Evolutionary conservation across 2,113 vertebrate genomes (phyloP), one percentile per base, ranked within the genome.

Genomic region (Patagioenas fasciata): DNA sequence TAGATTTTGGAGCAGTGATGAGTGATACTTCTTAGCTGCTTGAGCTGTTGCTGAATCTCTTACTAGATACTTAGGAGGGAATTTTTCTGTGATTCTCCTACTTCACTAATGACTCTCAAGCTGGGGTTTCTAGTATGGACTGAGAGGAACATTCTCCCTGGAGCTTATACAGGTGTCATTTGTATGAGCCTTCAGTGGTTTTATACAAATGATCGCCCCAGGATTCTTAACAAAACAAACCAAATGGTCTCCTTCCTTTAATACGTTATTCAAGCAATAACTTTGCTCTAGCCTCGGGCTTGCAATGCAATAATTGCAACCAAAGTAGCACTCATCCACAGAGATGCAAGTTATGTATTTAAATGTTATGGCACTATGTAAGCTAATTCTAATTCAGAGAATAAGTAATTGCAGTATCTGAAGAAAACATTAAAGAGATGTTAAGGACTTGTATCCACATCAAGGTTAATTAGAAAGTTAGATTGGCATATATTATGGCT

Each of bases 1-100:
- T 82, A 80, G 89, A 95, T 97, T 97, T 89, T 94, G 85, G 50
- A 89, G 75, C 93, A 92, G 96, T 83, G 97, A 96, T 95, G 97
- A 97, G 91, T 97, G 97, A 97, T 78, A 75, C 58, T 94, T 93
- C 86, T 91, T 95, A 94, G 96, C 97, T 97, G 97, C 85, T 96
- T 67, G 62, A 82, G 80, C 88, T 77, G 62, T 58, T 65, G 50
- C 88, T 31, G 74, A 50, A 25, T 57, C 88, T 79, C 85, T 15
- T 44, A 24, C 13, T 51, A 66, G 61, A 69, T 34, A 18, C 23
- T 75, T 42, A 70, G 48, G 42, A 81, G 80, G 21, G 36, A 81
- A 47, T 47, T 80, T 85, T 69, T 80, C 58, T 70, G 64, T 42
- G 72, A 11, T 38, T 82, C 70, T 85, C 34, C 57, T 80, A 6